These are phyloP conservation scores for Ametastegia equiseti DNA, from an alignment of 2,888 invertebrate species.

Conservation along the genomic window DNA sequence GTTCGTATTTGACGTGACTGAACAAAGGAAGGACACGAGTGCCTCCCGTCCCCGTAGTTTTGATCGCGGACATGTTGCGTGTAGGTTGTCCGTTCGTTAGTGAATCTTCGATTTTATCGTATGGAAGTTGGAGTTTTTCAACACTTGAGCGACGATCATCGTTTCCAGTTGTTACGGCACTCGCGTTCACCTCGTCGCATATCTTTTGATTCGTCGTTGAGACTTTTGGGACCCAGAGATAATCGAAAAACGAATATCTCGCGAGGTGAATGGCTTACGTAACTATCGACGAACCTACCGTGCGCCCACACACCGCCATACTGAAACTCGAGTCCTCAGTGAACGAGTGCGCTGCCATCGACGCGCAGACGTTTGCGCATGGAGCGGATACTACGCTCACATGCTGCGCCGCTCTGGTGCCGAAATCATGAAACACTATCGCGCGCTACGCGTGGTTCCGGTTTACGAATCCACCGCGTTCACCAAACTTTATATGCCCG, in stretches of 20 bases:
- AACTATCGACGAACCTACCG: constrained; percentile 15
- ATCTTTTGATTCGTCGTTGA: constrained; percentile 56
- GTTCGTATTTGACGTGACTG: constrained; percentile 92
- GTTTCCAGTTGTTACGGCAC: constrained; percentile 62
- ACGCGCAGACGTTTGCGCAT: constrained; percentile 5
- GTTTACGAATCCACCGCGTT: neutral
- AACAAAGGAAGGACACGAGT: constrained; percentile 72
- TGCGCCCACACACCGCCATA: constrained; percentile 39
- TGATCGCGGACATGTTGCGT: constrained; percentile 64
- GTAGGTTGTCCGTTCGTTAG: constrained; percentile 64
- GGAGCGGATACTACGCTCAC: neutral
- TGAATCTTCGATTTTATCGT: constrained; percentile 56
- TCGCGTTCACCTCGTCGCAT: constrained; percentile 65
- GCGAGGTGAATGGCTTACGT: constrained; percentile 33
- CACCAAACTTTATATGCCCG: no score
- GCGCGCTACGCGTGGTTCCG: neutral
- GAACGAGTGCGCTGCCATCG: neutral
- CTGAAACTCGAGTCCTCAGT: constrained; percentile 3
- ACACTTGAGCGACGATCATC: constrained; percentile 56
- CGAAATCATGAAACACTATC: neutral
- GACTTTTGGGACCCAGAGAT: constrained; percentile 19
- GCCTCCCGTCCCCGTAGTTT: constrained; percentile 57
- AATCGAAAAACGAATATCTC: constrained; percentile 12
- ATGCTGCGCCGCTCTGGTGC: constrained; percentile 14
- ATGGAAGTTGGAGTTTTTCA: neutral